Conservation (phyloP, 2,113 vertebrate genomes). For the Siniperca knerii region DNA sequence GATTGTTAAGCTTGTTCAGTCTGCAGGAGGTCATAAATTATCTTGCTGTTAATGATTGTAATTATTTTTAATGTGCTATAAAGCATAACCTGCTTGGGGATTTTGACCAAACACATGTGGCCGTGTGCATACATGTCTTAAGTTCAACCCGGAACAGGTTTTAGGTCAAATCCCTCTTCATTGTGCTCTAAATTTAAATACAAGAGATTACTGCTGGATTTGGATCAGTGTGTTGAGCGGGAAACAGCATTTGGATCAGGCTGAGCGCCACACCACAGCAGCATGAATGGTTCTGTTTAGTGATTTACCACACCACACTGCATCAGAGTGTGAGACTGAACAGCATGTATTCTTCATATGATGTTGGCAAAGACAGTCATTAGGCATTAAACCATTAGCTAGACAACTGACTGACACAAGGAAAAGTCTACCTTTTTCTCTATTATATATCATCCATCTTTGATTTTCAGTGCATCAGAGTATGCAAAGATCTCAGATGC, state of each 20-base stretch:
- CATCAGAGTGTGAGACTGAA: neutral
- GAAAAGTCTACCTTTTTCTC: neutral
- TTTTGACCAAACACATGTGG: neutral
- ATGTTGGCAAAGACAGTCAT: neutral
- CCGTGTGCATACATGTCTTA: constrained; percentile 17
- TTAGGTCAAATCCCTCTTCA: constrained; percentile 54
- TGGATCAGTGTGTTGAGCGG: constrained; percentile 61
- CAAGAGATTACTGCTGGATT: constrained; percentile 71
- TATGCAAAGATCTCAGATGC: neutral
- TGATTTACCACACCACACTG: constrained; percentile 11
- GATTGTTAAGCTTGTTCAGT: neutral
- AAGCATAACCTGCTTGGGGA: constrained; percentile 16
- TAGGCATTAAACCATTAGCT: neutral
- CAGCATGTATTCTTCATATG: neutral
- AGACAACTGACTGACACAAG: neutral
- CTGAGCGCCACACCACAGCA: constrained; percentile 13
- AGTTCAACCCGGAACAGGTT: constrained; percentile 57
- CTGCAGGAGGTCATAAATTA: constrained; percentile 1
- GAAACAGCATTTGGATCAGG: constrained; percentile 56
- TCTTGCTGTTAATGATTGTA: neutral
- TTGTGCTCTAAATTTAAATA: constrained; percentile 69
- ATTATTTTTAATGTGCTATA: constrained; percentile 14
- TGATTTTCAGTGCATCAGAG: constrained; percentile 7
- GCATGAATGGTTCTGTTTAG: constrained; percentile 12
- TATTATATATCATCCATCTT: neutral